Evolutionary conservation across 2,113 vertebrate genomes (phyloP).

Genomic region (Rhea pennata): DNA sequence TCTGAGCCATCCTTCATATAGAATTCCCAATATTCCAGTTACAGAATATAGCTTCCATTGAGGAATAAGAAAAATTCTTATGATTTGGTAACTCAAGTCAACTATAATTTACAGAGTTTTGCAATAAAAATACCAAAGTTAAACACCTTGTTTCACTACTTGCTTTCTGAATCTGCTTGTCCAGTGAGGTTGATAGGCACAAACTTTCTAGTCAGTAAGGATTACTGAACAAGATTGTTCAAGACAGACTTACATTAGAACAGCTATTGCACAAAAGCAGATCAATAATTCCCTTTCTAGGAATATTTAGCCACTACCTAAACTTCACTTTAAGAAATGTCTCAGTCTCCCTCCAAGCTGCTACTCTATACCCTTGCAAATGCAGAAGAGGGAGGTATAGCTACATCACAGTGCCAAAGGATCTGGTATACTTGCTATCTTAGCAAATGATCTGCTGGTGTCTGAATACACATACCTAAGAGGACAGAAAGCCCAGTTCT

Average conservation of each 20-base stretch:
- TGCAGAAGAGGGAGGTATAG: background rate
- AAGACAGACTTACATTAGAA: background rate
- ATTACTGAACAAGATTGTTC: background rate
- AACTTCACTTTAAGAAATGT: background rate
- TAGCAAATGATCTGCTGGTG: background rate
- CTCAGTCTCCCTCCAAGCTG: background rate
- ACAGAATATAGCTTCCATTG: conserved; percentile 18
- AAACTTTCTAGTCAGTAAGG: background rate
- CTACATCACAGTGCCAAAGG: background rate
- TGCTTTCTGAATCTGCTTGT: background rate
- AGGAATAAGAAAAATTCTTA: background rate
- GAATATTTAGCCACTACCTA: background rate
- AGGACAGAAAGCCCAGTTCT: background rate
- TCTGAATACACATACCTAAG: background rate
- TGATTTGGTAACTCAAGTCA: background rate
- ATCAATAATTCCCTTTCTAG: background rate
- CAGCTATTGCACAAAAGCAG: background rate
- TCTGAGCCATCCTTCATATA: conserved; percentile 73
- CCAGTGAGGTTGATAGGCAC: background rate
- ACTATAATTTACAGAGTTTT: background rate
- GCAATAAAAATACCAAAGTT: background rate
- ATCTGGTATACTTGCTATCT: background rate
- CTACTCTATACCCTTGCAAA: background rate
- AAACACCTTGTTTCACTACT: background rate
- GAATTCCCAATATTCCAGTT: conserved; percentile 72